Evolutionary conservation across 2,797 vertebrate genomes (phyloP).

Genomic region (Enoplosus armatus): DNA sequence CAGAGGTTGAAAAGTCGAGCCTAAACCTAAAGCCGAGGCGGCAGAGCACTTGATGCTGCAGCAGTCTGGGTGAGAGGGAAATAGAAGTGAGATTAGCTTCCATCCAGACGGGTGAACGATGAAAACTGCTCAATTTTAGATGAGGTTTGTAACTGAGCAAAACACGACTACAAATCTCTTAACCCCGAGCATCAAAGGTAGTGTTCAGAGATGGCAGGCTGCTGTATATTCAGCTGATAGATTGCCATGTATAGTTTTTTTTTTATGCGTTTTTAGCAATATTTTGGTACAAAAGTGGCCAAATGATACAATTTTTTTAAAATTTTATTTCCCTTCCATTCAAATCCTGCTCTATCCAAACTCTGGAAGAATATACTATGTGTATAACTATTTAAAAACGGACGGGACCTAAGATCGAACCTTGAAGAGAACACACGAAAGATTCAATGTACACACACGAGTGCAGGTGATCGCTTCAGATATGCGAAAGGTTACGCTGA

Average conservation of each 20-base stretch:
- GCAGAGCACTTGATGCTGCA: not conserved
- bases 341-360: not conserved
- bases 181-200: not conserved
- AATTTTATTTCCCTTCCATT: not conserved
- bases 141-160: not conserved
- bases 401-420: not conserved
- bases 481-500: not conserved
- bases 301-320: not conserved
- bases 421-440: not conserved
- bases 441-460: not conserved
- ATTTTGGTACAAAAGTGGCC: not conserved
- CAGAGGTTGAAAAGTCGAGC: no score
- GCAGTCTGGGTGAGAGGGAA: not conserved
- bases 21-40: not conserved
- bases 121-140: not conserved
- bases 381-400: no score
- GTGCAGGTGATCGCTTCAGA: not conserved
- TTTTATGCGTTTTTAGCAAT: no score
- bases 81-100: constrained; percentile 2
- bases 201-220: not conserved
- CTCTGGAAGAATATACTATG: not conserved
- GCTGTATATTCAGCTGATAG: not conserved
- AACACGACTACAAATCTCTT: not conserved
- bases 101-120: not conserved
- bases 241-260: not conserved